Evolutionary conservation across 2,888 invertebrate genomes (phyloP), one percentile per base, ranked within the genome.

Genomic region (Epistrophe grossulariae): DNA sequence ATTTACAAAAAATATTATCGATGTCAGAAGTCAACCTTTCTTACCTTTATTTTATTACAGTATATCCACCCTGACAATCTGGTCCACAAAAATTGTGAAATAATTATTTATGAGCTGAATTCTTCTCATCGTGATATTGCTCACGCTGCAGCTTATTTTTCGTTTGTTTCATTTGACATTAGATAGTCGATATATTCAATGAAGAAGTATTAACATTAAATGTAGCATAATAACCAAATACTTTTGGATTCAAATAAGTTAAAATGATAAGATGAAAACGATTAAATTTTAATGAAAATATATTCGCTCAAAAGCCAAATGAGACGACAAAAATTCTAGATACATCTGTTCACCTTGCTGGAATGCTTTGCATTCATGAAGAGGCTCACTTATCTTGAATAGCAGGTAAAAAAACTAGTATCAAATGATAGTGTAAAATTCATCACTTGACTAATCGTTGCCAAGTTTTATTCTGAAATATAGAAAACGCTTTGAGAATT

Each of bases 301-400:
- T 24, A 1, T n/a, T 15, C 62, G 31, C 35, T n/a, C 19, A 45
- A 13, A 84, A 88, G 88, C 73, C 83, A 10, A 77, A 45, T 24
- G n/a, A 45, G 66, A 72, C 9, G 62, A 78, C 11, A 52, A 6
- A 7, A 79, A 59, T 15, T 11, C 10, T 9, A 52, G 31, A 28
- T 13, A 48, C 82, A 89, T 89, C 78, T 92, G 88, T 88, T 83
- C 57, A 45, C 70, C 17, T 10, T 92, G 91, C 72, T 92, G 91
- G 91, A 72, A 88, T 11, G 87, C 89, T 31, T 48, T 91, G 17
- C 60, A 88, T 52, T 83, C 89, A 55, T 2, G 89, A 90, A 55
- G 84, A 83, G 0, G 88, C 90, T 2, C 90, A 91, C 13, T 89
- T 90, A 6, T 88, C 89, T 15, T 81, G 88, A 13, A 24, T n/a